These are phyloP conservation scores for Etheostoma nigrum DNA, from an alignment of 2,797 vertebrate species.

Conservation along the genomic window DNA sequence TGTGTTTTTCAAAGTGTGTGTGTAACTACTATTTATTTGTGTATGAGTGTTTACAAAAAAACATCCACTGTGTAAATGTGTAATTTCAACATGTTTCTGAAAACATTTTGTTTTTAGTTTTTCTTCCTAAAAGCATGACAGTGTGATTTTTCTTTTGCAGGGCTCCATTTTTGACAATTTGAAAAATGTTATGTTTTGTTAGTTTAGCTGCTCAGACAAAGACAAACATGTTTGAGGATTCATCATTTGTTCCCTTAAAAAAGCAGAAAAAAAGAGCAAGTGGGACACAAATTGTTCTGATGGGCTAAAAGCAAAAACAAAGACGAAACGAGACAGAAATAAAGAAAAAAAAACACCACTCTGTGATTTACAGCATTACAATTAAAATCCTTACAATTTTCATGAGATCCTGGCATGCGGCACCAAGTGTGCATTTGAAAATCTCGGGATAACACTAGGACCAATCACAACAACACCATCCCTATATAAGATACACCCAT, in stretches of 20 bases:
- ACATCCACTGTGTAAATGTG: too few relatives aligned
- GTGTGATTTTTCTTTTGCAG: not conserved
- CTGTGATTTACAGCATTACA: not conserved
- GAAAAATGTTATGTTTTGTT: not conserved
- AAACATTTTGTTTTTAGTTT: not conserved
- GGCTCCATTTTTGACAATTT: not conserved
- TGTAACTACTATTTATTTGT: too few relatives aligned
- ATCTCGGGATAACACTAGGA: too few relatives aligned
- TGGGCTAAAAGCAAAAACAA: not conserved
- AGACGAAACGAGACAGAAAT: not conserved
- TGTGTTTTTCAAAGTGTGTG: too few relatives aligned
- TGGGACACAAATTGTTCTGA: not conserved
- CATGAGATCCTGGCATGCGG: not conserved
- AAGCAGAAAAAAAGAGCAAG: too few relatives aligned
- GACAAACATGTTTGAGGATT: slow-evolving; percentile 14
- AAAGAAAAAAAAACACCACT: not conserved
- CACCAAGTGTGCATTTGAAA: too few relatives aligned
- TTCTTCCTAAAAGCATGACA: not conserved
- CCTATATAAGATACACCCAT: too few relatives aligned
- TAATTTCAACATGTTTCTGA: too few relatives aligned
- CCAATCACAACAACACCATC: too few relatives aligned
- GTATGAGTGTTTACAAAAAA: too few relatives aligned
- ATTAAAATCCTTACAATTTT: not conserved
- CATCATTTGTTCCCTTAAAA: not conserved
- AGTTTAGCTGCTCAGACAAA: not conserved